Conservation (phyloP, 1,140 invertebrate species). For the Drosophila pallidifrons region DNA sequence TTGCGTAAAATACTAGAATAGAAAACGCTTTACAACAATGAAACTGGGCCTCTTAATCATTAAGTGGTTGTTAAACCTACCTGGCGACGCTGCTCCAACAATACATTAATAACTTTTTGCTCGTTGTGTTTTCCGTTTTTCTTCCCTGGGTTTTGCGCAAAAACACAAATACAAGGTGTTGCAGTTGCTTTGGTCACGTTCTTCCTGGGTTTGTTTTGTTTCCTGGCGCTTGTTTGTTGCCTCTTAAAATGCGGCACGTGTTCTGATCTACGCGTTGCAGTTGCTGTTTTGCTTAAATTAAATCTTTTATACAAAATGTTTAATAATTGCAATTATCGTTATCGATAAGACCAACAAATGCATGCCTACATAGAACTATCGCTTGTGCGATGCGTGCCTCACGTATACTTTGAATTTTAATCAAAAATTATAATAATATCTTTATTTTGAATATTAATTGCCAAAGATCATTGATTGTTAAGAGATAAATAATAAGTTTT, state of each 20-base stretch:
- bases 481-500: background rate
- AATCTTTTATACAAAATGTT: conserved; percentile 44
- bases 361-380: conserved; percentile 16
- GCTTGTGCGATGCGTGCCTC: background rate
- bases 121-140: conserved; percentile 1
- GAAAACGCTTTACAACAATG: conserved; percentile 31
- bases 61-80: conserved; percentile 25
- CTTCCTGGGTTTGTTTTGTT: conserved; percentile 1
- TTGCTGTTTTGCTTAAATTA: conserved; percentile 52
- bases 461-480: background rate
- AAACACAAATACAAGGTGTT: conserved; percentile 1
- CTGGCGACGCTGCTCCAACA: conserved; percentile 43
- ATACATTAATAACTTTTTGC: conserved; percentile 49
- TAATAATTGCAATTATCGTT: conserved; percentile 31
- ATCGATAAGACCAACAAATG: conserved; percentile 27
- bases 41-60: background rate
- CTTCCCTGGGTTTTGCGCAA: background rate
- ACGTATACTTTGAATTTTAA: background rate
- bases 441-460: background rate
- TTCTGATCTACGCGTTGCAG: conserved; percentile 18
- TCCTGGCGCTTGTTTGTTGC: background rate
- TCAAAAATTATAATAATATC: background rate
- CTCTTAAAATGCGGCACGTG: conserved; percentile 33
- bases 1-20: conserved; percentile 45
- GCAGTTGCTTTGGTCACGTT: background rate